A percentile compares a stretch with the other conserved stretches of the same genome.
Evolutionary conservation across 2,113 vertebrate genomes (phyloP).

Genomic region (Ranitomeya variabilis): DNA sequence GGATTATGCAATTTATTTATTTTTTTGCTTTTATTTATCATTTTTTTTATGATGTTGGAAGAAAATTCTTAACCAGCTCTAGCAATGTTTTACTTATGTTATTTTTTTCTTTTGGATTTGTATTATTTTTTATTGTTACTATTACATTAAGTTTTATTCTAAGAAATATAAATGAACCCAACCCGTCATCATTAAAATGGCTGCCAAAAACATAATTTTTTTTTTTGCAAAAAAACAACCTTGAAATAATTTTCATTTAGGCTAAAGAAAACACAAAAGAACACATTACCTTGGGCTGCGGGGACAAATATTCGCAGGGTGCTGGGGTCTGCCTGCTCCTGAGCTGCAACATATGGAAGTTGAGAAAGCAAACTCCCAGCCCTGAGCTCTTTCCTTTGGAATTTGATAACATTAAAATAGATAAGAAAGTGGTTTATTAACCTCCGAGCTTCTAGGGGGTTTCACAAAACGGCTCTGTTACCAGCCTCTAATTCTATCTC

Average conservation of each 20-base stretch:
- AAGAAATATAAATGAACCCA: neutral
- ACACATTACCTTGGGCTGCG: constrained; percentile 24
- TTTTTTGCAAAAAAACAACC: neutral
- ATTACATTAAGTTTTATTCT: neutral
- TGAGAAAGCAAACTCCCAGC: constrained; percentile 27
- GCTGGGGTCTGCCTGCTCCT: neutral
- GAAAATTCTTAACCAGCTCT: neutral
- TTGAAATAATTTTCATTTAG: neutral
- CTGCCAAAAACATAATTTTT: neutral
- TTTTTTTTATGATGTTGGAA: no score
- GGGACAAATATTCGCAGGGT: neutral
- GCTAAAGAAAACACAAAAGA: neutral
- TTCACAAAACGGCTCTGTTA: constrained; percentile 26
- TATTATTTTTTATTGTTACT: neutral
- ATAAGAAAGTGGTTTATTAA: constrained; percentile 60
- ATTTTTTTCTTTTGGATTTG: neutral
- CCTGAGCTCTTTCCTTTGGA: constrained; percentile 47
- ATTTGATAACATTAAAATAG: constrained; percentile 58
- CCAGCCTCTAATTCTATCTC: neutral
- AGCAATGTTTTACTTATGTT: neutral
- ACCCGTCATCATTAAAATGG: neutral
- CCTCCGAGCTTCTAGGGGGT: constrained; percentile 42
- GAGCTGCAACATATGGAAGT: constrained; percentile 28
- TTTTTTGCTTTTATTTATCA: no score
- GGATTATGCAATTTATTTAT: no score